A percentile compares a stretch with the other conserved stretches of the same genome.
Evolutionary conservation across 2,888 invertebrate species (phyloP).

Genomic region (Yponomeuta sedellus): DNA sequence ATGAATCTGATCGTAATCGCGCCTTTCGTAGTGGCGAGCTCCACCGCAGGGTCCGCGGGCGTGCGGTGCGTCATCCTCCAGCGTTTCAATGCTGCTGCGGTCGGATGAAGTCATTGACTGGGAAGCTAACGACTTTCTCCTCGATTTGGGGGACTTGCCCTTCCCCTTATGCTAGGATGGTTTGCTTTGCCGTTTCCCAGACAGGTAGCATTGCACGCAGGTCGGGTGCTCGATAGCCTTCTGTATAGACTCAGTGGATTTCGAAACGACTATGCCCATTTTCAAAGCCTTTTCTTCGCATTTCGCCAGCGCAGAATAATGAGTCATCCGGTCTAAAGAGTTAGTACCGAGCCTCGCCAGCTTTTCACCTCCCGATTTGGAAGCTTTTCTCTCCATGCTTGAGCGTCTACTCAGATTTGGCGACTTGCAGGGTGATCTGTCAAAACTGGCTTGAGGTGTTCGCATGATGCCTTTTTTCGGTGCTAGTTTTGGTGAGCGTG

Average conservation of each 20-base stretch:
- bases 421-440: conserved; percentile 65
- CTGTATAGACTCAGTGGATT: conserved; percentile 72
- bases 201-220: conserved; percentile 84
- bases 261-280: conserved; percentile 75
- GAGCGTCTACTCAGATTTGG: conserved; percentile 63
- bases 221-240: conserved; percentile 81
- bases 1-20: conserved; percentile 76
- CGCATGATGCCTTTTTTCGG: conserved; percentile 73
- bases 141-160: conserved; percentile 78
- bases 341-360: conserved; percentile 67
- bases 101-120: conserved; percentile 62
- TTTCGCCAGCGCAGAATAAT: conserved; percentile 68
- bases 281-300: conserved; percentile 70
- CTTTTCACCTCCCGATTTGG: conserved; percentile 61
- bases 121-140: conserved; percentile 52
- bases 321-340: conserved; percentile 65
- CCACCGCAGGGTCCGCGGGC: conserved; percentile 45
- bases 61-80: conserved; percentile 46
- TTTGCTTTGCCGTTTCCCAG: conserved; percentile 76
- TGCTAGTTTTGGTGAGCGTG: conserved; percentile 65
- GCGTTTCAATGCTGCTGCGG: conserved; percentile 64
- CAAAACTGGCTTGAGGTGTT: conserved; percentile 69
- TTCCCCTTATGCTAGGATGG: conserved; percentile 81
- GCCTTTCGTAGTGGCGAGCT: conserved; percentile 44
- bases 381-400: conserved; percentile 25